A percentile compares a stretch with the other conserved stretches of the same genome.
Conservation (phyloP, 1,140 invertebrate genomes). For the Semibalanus balanoides region DNA sequence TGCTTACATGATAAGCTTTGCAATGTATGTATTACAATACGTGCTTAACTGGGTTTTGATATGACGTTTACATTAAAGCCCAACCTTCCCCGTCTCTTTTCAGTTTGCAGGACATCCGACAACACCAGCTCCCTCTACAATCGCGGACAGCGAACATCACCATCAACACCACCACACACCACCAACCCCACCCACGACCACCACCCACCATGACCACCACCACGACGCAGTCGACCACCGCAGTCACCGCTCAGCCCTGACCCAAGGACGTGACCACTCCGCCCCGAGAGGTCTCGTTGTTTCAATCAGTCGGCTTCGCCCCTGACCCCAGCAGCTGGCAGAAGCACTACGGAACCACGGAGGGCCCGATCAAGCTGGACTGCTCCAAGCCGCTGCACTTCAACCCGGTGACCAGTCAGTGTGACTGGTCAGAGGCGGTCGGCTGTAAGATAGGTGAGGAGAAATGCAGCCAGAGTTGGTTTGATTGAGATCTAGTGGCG, state of each 20-base stretch:
- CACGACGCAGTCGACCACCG: conserved; percentile 28
- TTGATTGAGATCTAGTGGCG: too few relatives aligned
- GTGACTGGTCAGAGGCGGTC: conserved; percentile 24
- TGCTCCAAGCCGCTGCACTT: conserved; percentile 41
- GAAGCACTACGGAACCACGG: conserved; percentile 9
- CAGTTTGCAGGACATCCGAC: too few relatives aligned
- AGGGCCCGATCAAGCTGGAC: conserved; percentile 4
- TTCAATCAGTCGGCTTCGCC: too few relatives aligned
- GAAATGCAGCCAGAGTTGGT: too few relatives aligned
- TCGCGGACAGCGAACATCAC: too few relatives aligned
- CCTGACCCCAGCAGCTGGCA: conserved; percentile 2
- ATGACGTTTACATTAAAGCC: too few relatives aligned
- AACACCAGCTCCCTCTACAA: too few relatives aligned
- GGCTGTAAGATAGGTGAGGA: conserved; percentile 10
- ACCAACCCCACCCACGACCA: conserved; percentile 15
- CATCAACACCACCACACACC: too few relatives aligned
- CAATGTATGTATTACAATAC: too few relatives aligned
- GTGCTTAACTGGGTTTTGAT: too few relatives aligned
- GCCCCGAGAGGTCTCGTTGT: conserved; percentile 2
- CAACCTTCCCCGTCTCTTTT: too few relatives aligned
- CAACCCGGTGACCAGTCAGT: conserved; percentile 35
- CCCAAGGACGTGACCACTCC: conserved; percentile 1
- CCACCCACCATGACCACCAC: conserved; percentile 21
- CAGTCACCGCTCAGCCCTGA: background rate
- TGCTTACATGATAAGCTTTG: too few relatives aligned